Conservation (phyloP, 2,113 vertebrate genomes). For the Entelurus aequoreus region DNA sequence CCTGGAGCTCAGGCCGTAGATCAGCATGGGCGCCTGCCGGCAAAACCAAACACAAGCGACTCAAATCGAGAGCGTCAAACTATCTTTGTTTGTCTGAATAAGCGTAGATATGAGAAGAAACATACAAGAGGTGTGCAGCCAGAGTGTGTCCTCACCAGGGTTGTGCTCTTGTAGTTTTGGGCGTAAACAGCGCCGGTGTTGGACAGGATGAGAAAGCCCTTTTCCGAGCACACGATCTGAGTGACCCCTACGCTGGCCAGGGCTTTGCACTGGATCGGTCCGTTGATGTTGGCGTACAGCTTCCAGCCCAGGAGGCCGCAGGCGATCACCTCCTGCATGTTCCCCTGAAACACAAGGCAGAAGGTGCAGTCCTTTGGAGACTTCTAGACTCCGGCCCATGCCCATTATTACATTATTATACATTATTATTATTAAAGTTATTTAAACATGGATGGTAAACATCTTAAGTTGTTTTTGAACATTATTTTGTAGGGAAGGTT, state of each 20-base stretch:
- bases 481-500: too few relatives aligned
- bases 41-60: neutral
- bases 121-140: neutral
- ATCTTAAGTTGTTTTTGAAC: too few relatives aligned
- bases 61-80: neutral
- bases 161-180: slow-evolving; percentile 92
- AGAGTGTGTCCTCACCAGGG: slow-evolving; percentile 72
- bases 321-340: slow-evolving; percentile 91
- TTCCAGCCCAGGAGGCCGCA: slow-evolving; percentile 98
- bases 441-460: too few relatives aligned
- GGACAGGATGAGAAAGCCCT: slow-evolving; percentile 88
- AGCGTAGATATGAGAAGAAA: too few relatives aligned
- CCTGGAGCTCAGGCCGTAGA: slow-evolving; percentile 85
- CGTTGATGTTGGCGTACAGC: slow-evolving; percentile 88
- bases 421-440: too few relatives aligned
- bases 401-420: too few relatives aligned
- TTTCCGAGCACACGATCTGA: slow-evolving; percentile 94
- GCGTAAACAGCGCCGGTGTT: slow-evolving; percentile 88
- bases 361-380: neutral
- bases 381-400: too few relatives aligned
- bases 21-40: slow-evolving; percentile 83
- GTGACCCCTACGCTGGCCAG: slow-evolving; percentile 86
- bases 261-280: slow-evolving; percentile 90
- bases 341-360: slow-evolving; percentile 70
- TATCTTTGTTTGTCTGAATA: neutral